Evolutionary conservation across 2,888 invertebrate species (phyloP).

Genomic region (Octonoba sinensis): DNA sequence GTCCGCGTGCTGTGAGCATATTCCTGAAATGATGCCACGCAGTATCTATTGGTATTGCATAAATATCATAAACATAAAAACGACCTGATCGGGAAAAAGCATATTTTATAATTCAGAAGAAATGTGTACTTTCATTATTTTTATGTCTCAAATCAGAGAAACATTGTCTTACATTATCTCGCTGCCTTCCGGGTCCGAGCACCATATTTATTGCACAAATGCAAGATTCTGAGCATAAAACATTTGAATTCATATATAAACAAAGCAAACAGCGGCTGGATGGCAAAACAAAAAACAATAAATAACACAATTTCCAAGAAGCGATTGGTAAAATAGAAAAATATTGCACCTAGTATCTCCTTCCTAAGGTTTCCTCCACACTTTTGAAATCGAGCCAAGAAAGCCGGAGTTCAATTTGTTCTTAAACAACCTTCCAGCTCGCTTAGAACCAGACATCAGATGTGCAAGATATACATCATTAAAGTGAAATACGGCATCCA

Average conservation of each 20-base stretch:
- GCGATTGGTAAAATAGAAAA: constrained; percentile 31
- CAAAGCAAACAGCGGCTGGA: constrained; percentile 23
- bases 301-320: constrained; percentile 14
- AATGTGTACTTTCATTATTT: too few species aligned
- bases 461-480: constrained; percentile 55
- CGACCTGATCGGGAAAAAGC: too few species aligned
- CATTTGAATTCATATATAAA: constrained; percentile 19
- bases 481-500: constrained; percentile 44
- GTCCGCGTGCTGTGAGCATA: too few species aligned
- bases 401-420: constrained; percentile 39
- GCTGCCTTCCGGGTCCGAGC: too few species aligned
- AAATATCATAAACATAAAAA: too few species aligned
- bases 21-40: too few species aligned
- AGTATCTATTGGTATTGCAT: too few species aligned
- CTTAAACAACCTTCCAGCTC: constrained; percentile 44
- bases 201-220: too few species aligned
- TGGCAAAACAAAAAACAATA: constrained; percentile 16
- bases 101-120: too few species aligned
- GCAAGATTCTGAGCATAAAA: neutral
- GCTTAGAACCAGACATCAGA: constrained; percentile 24
- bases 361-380: constrained; percentile 6
- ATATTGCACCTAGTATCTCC: constrained; percentile 33
- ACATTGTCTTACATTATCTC: too few species aligned
- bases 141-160: too few species aligned
- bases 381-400: constrained; percentile 44